Percentiles rank a stretch among this genome's conserved stretches.
These are phyloP conservation scores for Empis livida DNA, from an alignment of 2,888 invertebrate species.

Conservation along the genomic window DNA sequence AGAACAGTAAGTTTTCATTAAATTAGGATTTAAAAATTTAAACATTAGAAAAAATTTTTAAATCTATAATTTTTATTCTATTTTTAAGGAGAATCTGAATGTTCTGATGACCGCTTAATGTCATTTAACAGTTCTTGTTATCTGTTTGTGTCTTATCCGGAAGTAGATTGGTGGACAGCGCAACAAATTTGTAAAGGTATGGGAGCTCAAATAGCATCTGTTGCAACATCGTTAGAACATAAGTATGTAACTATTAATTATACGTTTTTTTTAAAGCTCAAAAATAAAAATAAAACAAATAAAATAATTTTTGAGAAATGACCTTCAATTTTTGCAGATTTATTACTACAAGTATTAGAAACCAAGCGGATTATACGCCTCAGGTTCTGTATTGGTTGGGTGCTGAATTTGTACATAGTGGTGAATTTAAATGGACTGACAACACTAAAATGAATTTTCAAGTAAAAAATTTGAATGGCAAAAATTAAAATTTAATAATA, in stretches of 20 bases:
- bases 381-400: slow-evolving; percentile 66
- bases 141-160: slow-evolving; percentile 61
- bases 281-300: background rate
- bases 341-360: slow-evolving; percentile 52
- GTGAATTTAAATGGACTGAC: slow-evolving; percentile 52
- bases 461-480: slow-evolving; percentile 12
- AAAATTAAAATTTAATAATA: background rate
- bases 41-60: background rate
- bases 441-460: slow-evolving; percentile 46
- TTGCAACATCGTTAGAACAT: slow-evolving; percentile 55
- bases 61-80: background rate
- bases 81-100: slow-evolving; percentile 45
- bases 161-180: slow-evolving; percentile 59
- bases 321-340: slow-evolving; percentile 34
- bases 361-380: slow-evolving; percentile 57
- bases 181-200: slow-evolving; percentile 57
- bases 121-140: slow-evolving; percentile 61
- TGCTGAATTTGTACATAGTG: slow-evolving; percentile 37
- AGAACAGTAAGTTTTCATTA: slow-evolving; percentile 48
- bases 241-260: too few relatives aligned
- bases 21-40: background rate
- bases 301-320: slow-evolving; percentile 3
- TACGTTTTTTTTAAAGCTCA: too few relatives aligned
- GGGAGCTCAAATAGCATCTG: slow-evolving; percentile 56
- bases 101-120: slow-evolving; percentile 55